Percentiles rank a stretch among this genome's conserved stretches.
Conservation (phyloP, 2,888 invertebrate genomes). For the Drosophila kokeensis region DNA sequence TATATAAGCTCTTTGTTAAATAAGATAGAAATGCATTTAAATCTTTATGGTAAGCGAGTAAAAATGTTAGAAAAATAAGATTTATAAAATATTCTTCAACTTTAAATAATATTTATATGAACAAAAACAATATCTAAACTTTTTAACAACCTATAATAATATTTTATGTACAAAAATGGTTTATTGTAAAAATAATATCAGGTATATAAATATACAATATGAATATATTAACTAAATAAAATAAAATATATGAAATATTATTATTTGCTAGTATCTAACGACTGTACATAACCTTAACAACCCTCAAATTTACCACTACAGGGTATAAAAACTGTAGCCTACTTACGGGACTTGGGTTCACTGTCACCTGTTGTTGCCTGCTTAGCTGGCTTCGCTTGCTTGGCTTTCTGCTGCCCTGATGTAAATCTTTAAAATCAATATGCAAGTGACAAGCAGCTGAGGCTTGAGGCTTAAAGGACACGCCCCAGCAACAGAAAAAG, state of each 20-base stretch:
- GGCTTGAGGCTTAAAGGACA: slow-evolving; percentile 33
- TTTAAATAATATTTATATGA: background rate
- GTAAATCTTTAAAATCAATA: slow-evolving; percentile 78
- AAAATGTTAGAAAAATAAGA: background rate
- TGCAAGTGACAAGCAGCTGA: slow-evolving; percentile 62
- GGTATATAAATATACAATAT: background rate
- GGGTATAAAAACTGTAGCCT: slow-evolving; percentile 45
- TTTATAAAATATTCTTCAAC: too few relatives aligned
- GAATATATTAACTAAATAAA: background rate
- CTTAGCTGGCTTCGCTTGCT: background rate
- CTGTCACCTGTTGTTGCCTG: slow-evolving; percentile 52
- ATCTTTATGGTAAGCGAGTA: background rate
- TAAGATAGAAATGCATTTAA: background rate
- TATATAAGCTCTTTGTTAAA: background rate
- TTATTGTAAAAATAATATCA: background rate
- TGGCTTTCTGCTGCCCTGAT: slow-evolving; percentile 34
- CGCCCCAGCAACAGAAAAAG: slow-evolving; percentile 2
- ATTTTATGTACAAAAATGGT: background rate
- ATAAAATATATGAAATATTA: background rate
- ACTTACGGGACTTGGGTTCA: slow-evolving; percentile 36
- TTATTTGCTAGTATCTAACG: background rate
- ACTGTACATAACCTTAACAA: background rate
- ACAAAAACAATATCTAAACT: background rate
- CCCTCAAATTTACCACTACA: background rate
- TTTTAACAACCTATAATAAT: background rate